These are phyloP conservation scores for Siderastrea siderea DNA, from an alignment of 92 coral and sea anemone species.

Conservation along the genomic window DNA sequence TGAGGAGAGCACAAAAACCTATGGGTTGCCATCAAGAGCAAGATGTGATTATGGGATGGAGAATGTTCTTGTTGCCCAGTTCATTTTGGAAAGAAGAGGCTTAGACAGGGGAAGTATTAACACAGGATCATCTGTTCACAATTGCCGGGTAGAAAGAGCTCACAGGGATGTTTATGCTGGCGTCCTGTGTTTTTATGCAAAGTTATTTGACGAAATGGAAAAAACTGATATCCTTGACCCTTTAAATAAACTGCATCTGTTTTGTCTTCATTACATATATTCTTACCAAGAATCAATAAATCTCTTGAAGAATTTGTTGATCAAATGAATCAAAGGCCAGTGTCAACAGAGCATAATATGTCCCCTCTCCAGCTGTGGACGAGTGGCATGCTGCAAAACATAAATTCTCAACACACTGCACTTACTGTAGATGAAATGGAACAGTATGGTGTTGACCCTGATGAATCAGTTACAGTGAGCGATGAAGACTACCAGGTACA, in stretches of 20 bases:
- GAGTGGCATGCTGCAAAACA: slow-evolving; percentile 56
- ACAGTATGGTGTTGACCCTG: slow-evolving; percentile 44
- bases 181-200: slow-evolving; percentile 58
- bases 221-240: slow-evolving; percentile 39
- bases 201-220: slow-evolving; percentile 45
- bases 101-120: slow-evolving; percentile 56
- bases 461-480: slow-evolving; percentile 37
- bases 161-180: slow-evolving; percentile 56
- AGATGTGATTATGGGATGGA: slow-evolving; percentile 59
- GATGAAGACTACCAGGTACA: slow-evolving; percentile 60
- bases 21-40: slow-evolving; percentile 72
- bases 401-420: slow-evolving; percentile 49
- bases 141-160: slow-evolving; percentile 56
- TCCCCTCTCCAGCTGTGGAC: slow-evolving; percentile 67
- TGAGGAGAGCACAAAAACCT: slow-evolving; percentile 33
- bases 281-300: slow-evolving; percentile 48
- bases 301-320: slow-evolving; percentile 39
- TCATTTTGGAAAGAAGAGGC: slow-evolving; percentile 62
- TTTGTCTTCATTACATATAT: not conserved
- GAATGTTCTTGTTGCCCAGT: slow-evolving; percentile 46
- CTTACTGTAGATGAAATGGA: slow-evolving; percentile 17
- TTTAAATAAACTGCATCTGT: slow-evolving; percentile 44
- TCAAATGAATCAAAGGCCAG: slow-evolving; percentile 29
- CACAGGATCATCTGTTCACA: slow-evolving; percentile 54
- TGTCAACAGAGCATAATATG: slow-evolving; percentile 57